Conservation (phyloP, 2,888 invertebrate genomes). For the Trichogramma evanescens region DNA sequence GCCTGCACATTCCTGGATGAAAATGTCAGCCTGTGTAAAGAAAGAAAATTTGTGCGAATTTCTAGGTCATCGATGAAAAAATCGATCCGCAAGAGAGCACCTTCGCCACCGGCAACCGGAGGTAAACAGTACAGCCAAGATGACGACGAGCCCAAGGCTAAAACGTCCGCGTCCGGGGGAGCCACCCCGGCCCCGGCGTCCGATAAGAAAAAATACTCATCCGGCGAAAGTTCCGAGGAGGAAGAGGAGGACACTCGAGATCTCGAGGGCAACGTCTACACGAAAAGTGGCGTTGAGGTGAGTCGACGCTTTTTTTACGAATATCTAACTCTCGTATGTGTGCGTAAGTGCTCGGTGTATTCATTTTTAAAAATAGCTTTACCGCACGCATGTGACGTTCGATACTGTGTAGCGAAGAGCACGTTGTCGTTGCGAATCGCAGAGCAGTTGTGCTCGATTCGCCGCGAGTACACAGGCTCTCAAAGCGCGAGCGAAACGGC, state of each 20-base stretch:
- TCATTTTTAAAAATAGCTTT: no score
- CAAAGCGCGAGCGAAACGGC: no score
- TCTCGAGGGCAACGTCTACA: conserved; percentile 71
- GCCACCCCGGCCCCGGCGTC: conserved; percentile 14
- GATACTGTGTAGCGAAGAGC: no score
- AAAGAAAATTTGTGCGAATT: no score
- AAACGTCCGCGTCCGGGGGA: neutral
- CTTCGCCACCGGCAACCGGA: conserved; percentile 38
- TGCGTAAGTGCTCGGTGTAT: neutral
- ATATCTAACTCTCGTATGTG: neutral
- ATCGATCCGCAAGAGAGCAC: conserved; percentile 37
- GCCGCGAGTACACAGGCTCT: no score
- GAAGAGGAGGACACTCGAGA: conserved; percentile 64
- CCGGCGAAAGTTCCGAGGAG: conserved; percentile 54
- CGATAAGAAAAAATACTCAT: conserved; percentile 47
- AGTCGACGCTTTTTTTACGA: neutral
- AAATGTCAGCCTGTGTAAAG: no score
- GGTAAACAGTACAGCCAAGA: conserved; percentile 27
- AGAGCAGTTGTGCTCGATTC: no score
- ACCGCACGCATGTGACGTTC: no score
- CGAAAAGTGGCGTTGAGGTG: conserved; percentile 70
- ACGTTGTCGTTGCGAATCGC: no score
- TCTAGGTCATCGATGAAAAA: conserved; percentile 40
- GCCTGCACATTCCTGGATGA: no score
- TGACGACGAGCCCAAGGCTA: conserved; percentile 8